Base-by-base conservation (phyloP, 2,888 invertebrate species). In the Lycophotia porphyrea region DNA sequence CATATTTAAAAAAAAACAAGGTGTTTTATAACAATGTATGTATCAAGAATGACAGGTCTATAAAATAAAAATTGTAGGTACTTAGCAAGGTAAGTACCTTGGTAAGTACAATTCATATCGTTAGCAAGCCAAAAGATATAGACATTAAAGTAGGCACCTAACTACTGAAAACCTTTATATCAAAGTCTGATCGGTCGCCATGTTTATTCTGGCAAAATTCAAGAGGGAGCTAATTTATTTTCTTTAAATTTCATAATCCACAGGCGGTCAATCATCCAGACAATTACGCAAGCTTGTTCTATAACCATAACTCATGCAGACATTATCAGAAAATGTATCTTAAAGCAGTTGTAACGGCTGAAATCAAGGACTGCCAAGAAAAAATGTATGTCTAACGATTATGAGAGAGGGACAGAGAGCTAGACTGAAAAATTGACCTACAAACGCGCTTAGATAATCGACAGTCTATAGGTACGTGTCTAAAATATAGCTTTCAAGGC, bases 401-500 rank as follows among this genome's bases (percentile, higher is more conserved):
- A 63, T 47, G 39, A n/a, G n/a, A n/a, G n/a, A n/a, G n/a, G n/a
- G n/a, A n/a, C n/a, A n/a, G n/a, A n/a, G n/a, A n/a, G 69, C 65
- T 55, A 66, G 75, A 72, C 63, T 69, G 61, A 75, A 74, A 61
- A 66, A 64, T 27, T 52, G 13, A 66, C 63, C 44, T 60, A 78
- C 31, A 65, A 60, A 66, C 36, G 24, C 15, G 31, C 18, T 68
- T 60, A 58, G 63, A 52, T 66, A 69, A 80, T 61, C 61, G 34
- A 71, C 36, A 63, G 67, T 72, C 60, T 64, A 77, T 77, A 78
- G n/a, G n/a, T 27, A 39, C 44, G 49, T 52, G 24, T 66, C 36
- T 58, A 44, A 71, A 78, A 67, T 39, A 67, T 31, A 80, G 7
- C 70, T 84, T 69, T 61, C 55, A 75, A 80, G 66, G 71, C 21